phyloP scores from a whole-genome alignment of 30 jellyfish, hydroid and myxozoan species.

The Mastigias papua region DNA sequence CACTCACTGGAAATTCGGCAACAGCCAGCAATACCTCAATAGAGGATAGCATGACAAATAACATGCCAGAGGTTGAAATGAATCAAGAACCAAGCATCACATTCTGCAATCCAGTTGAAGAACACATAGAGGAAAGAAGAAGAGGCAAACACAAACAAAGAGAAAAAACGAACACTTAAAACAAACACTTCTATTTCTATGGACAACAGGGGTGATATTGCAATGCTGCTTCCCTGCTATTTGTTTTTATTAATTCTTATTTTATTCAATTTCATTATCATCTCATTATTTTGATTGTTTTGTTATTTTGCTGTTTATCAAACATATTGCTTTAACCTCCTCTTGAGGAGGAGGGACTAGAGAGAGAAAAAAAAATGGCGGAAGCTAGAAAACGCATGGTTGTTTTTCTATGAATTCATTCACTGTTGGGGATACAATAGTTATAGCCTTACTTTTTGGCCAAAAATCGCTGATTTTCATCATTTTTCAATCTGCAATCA shows the following conservation, averaged over 20 bases:
- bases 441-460: too few relatives aligned
- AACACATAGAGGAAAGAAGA: neutral
- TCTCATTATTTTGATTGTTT: neutral
- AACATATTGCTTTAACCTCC: constrained; percentile 1
- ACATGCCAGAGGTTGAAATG: neutral
- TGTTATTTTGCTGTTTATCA: neutral
- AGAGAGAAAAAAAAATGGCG: neutral
- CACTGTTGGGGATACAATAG: neutral
- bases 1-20: neutral
- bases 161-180: neutral
- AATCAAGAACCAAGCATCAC: constrained; percentile 7
- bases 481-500: too few relatives aligned
- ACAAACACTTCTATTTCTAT: neutral
- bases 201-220: constrained; percentile 18
- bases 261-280: neutral
- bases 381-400: neutral
- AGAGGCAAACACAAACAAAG: neutral
- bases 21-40: neutral
- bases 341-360: constrained; percentile 6
- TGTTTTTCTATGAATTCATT: neutral
- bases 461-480: too few relatives aligned
- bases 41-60: constrained; percentile 8
- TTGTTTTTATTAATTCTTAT: neutral
- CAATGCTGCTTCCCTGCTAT: constrained; percentile 3
- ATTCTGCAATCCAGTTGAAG: neutral